Evolutionary conservation across 2,113 vertebrate genomes (phyloP).

Genomic region (rat (Rattus norvegicus)): GRCr8 NC_086031.1:21958001-21958500

Average conservation of each 20-base stretch:
- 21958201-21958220: not conserved
- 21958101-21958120: not conserved
- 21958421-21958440: too few species aligned
- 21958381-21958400: not conserved
- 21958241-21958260: fast-evolving
- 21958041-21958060: too few species aligned
- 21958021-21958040: fast-evolving
- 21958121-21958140: not conserved
- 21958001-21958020: fast-evolving
- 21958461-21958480: too few species aligned
- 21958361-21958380: not conserved
- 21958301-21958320: too few species aligned
- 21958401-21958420: too few species aligned
- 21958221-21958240: too few species aligned
- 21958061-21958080: too few species aligned
- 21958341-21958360: not conserved
- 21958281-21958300: too few species aligned
- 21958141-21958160: not conserved
- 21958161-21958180: fast-evolving
- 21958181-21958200: not conserved
- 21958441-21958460: too few species aligned
- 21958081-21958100: too few species aligned
- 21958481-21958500: too few species aligned
- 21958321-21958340: too few species aligned
- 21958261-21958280: not conserved